Evolutionary conservation across 2,797 vertebrate genomes (phyloP).

Genomic region (Anguilla obscura): DNA sequence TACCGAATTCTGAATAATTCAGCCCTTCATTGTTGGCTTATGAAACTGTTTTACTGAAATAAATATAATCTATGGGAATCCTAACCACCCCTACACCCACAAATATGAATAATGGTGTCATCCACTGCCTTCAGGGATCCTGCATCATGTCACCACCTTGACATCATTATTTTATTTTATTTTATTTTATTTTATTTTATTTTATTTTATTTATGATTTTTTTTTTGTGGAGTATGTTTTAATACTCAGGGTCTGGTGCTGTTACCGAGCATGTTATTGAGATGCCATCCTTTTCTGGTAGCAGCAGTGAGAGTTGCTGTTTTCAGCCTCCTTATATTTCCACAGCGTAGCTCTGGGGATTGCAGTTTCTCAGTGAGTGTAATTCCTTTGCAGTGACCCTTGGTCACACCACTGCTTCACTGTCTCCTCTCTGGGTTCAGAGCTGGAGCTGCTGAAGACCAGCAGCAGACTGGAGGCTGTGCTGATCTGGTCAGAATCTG

Average conservation of each 20-base stretch:
- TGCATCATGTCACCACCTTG: not conserved
- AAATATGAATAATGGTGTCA: not conserved
- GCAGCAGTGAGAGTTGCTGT: not conserved
- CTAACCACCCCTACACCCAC: not conserved
- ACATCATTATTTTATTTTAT: not conserved
- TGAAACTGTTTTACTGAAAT: too few relatives aligned
- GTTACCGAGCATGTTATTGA: not conserved
- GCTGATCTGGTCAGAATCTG: not conserved
- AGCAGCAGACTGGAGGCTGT: not conserved
- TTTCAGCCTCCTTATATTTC: not conserved
- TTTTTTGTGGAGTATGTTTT: not conserved
- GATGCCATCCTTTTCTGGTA: not conserved
- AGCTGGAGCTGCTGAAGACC: too few relatives aligned
- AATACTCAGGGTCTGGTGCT: conserved; percentile 22
- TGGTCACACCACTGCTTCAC: not conserved
- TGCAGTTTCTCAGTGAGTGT: not conserved
- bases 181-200: not conserved
- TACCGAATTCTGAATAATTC: too few relatives aligned
- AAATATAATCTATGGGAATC: not conserved
- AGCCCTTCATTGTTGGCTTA: too few relatives aligned
- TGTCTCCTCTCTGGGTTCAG: not conserved
- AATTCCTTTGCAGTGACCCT: not conserved
- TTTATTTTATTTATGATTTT: not conserved
- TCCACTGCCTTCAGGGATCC: not conserved
- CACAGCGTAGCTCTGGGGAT: not conserved